A percentile compares a stretch with the other conserved stretches of the same genome.
phyloP scores from a whole-genome alignment of 2,797 vertebrate genomes.

The Enteromius viviparus region DNA sequence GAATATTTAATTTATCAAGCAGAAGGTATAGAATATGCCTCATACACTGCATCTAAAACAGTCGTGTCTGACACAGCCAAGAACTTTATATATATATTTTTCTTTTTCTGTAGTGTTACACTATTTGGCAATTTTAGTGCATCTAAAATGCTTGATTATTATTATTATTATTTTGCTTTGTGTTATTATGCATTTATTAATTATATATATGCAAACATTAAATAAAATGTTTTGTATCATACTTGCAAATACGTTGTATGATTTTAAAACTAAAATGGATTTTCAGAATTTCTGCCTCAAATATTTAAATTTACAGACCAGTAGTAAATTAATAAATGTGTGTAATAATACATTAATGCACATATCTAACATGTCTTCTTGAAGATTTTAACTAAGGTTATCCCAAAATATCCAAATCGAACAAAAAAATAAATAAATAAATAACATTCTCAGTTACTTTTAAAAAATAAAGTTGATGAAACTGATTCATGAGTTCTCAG shows the following conservation, averaged over 20 bases:
- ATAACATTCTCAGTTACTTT: neutral
- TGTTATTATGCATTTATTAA: neutral
- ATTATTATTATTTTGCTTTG: too few relatives aligned
- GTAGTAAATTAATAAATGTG: neutral
- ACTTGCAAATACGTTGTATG: neutral
- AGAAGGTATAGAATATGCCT: slow-evolving; percentile 79
- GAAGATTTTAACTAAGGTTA: neutral
- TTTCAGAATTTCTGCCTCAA: neutral
- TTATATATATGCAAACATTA: neutral
- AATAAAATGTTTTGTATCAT: neutral
- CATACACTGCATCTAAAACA: slow-evolving; percentile 81
- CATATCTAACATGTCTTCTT: neutral
- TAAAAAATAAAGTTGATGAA: neutral
- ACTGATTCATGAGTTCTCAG: neutral
- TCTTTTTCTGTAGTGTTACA: neutral
- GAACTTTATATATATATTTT: slow-evolving; percentile 24
- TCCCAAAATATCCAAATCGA: neutral
- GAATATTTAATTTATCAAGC: slow-evolving; percentile 83
- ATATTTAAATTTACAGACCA: neutral
- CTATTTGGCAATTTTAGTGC: neutral
- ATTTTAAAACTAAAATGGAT: neutral
- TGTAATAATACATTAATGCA: neutral
- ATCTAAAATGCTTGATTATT: neutral
- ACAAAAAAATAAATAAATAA: neutral
- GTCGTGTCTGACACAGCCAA: slow-evolving; percentile 56